A percentile compares a stretch with the other conserved stretches of the same genome.
Conservation (phyloP, 2,797 vertebrate species). For the Pangasius sanitwongsei region DNA sequence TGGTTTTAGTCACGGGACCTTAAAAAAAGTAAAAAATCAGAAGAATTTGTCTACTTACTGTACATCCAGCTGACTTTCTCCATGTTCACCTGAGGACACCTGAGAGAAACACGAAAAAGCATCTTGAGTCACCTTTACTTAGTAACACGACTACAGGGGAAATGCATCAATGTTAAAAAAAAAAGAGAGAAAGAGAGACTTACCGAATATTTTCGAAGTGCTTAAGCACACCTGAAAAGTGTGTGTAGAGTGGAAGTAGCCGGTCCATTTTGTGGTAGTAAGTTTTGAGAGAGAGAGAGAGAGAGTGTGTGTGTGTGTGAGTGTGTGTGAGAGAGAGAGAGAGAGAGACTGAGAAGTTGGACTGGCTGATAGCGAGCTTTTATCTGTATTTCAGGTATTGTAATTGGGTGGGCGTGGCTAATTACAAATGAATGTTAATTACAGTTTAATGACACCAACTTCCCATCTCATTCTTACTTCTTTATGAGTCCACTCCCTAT, state of each 20-base stretch:
- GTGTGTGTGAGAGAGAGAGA: background rate
- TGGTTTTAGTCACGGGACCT: background rate
- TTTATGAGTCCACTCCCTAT: background rate
- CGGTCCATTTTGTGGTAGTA: background rate
- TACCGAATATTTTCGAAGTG: background rate
- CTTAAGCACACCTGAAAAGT: background rate
- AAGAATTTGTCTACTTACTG: background rate
- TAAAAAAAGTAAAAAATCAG: background rate
- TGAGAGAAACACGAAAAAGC: background rate
- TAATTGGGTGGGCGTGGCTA: background rate
- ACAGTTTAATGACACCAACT: background rate
- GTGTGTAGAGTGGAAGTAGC: background rate
- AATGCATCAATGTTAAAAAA: background rate
- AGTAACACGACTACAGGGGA: background rate
- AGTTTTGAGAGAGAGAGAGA: too few species aligned
- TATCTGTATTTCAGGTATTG: background rate
- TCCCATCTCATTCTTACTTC: background rate
- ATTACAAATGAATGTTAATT: background rate
- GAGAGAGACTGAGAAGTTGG: background rate
- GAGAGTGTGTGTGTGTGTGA: background rate
- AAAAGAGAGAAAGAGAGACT: background rate
- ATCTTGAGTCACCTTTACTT: background rate
- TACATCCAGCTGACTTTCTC: background rate
- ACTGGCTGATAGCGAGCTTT: background rate
- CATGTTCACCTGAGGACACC: background rate